A percentile compares a stretch with the other conserved stretches of the same genome.
Evolutionary conservation across 2,888 invertebrate genomes (phyloP).

Genomic region (Andrena haemorrhoa): DNA sequence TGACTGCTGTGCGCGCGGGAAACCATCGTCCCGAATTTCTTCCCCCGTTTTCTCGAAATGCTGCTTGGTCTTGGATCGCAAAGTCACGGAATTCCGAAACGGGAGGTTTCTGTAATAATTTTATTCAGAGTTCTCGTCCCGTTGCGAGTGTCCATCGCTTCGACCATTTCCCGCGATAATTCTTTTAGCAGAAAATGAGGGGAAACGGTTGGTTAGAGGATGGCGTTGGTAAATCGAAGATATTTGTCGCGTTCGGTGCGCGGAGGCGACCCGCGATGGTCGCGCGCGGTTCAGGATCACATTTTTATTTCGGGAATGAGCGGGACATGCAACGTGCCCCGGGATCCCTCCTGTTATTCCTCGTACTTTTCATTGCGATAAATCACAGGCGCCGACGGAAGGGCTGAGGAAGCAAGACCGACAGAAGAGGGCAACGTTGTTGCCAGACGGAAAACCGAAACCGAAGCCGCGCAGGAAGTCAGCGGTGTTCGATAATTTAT

Average conservation of each 20-base stretch:
- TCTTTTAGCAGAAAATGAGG: conserved; percentile 3
- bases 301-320: conserved; percentile 75
- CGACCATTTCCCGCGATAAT: not conserved
- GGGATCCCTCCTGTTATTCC: conserved; percentile 82
- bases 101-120: too few species aligned
- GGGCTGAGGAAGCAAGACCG: conserved; percentile 75
- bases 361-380: conserved; percentile 84
- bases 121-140: not conserved
- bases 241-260: conserved; percentile 29
- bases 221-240: conserved; percentile 35
- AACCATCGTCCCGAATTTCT: conserved; percentile 30
- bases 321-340: conserved; percentile 69
- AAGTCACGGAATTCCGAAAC: too few species aligned
- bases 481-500: conserved; percentile 66
- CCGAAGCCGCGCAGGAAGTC: conserved; percentile 51
- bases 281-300: conserved; percentile 46
- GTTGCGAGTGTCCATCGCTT: too few species aligned
- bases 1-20: conserved; percentile 32
- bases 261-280: not conserved
- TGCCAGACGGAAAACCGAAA: conserved; percentile 65
- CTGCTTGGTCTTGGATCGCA: too few species aligned
- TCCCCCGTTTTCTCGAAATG: not conserved
- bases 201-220: conserved; percentile 32
- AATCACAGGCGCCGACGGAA: conserved; percentile 82
- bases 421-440: conserved; percentile 58